Evolutionary conservation across 2,888 invertebrate species (phyloP).

Genomic region (Heterodera filipjevi): DNA sequence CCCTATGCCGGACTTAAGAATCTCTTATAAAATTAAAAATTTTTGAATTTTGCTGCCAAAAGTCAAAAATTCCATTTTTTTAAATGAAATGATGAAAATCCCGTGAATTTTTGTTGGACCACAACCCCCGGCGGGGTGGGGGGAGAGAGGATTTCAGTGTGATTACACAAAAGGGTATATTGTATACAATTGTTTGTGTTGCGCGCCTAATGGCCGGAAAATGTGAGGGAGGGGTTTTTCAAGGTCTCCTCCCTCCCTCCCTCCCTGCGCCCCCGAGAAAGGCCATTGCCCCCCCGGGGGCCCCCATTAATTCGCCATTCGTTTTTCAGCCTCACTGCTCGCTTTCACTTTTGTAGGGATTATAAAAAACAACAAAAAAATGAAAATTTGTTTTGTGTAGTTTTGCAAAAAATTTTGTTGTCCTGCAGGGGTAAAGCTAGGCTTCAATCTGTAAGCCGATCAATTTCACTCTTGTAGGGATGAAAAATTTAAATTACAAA

Average conservation of each 20-base stretch:
- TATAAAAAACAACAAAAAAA: neutral
- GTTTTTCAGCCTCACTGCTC: neutral
- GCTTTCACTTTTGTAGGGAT: neutral
- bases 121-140: neutral
- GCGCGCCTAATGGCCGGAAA: neutral
- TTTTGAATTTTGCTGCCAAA: too few species aligned
- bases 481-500: too few species aligned
- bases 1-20: too few species aligned
- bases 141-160: too few species aligned
- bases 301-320: neutral
- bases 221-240: neutral
- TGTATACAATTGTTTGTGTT: neutral
- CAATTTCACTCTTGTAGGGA: too few species aligned
- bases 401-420: too few species aligned
- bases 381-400: too few species aligned
- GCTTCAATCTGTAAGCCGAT: too few species aligned
- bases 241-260: neutral
- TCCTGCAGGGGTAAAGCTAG: too few species aligned
- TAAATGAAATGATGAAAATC: neutral
- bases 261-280: neutral
- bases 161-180: neutral
- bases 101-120: neutral
- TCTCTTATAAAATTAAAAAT: too few species aligned
- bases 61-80: too few species aligned
- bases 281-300: neutral